phyloP scores from a whole-genome alignment of 2,113 vertebrate species.

The Perca fluviatilis region DNA sequence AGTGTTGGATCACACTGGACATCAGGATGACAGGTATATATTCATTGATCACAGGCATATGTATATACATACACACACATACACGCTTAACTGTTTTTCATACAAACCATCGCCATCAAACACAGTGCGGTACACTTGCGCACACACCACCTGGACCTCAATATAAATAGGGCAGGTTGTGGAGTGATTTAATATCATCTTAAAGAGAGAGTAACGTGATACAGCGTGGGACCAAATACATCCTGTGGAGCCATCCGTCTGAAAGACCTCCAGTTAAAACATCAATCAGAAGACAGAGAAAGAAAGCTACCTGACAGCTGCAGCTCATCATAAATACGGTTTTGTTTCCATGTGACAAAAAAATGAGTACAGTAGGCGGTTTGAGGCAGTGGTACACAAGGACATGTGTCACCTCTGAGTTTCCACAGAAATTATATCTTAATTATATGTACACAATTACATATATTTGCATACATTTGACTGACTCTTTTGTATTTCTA shows the following conservation, averaged over 20 bases:
- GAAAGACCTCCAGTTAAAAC: slow-evolving; percentile 68
- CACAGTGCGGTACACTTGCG: background rate
- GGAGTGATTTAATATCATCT: slow-evolving; percentile 61
- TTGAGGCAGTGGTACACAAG: background rate
- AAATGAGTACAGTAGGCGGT: background rate
- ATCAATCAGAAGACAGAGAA: slow-evolving; percentile 42
- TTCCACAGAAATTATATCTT: background rate
- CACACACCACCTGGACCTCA: slow-evolving; percentile 48
- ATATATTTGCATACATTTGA: background rate
- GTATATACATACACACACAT: background rate
- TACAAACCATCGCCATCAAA: slow-evolving; percentile 24
- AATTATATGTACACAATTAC: too few species aligned
- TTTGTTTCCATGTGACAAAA: slow-evolving; percentile 22
- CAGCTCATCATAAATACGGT: slow-evolving; percentile 38
- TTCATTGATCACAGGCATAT: slow-evolving; percentile 19
- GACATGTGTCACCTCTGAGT: background rate
- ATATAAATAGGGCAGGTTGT: slow-evolving; percentile 45
- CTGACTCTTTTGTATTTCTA: background rate
- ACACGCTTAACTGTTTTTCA: slow-evolving; percentile 7
- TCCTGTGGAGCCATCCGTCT: slow-evolving; percentile 59
- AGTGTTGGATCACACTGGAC: slow-evolving; percentile 44
- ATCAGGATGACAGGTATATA: slow-evolving; percentile 16
- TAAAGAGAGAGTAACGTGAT: slow-evolving; percentile 65
- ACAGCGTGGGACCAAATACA: slow-evolving; percentile 57
- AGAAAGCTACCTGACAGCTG: slow-evolving; percentile 67